phyloP scores from a whole-genome alignment of 2,888 invertebrate species.

The Drosophila monieri region DNA sequence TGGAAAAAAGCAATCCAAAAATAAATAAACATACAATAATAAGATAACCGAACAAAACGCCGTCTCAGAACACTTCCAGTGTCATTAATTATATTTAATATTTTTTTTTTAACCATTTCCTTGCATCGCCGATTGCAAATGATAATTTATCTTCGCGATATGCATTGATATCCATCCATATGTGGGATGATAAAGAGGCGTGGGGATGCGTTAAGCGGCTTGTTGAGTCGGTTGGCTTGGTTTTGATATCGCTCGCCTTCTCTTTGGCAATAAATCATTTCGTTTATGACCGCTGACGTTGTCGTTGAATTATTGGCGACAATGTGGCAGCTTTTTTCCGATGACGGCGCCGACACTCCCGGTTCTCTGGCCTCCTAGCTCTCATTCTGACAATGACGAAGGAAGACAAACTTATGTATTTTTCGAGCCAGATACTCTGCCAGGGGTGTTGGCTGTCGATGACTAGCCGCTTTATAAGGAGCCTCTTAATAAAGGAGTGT shows the following conservation, averaged over 20 bases:
- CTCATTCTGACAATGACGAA: conserved; percentile 34
- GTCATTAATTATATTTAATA: conserved; percentile 54
- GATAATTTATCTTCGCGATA: conserved; percentile 45
- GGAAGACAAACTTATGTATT: conserved; percentile 27
- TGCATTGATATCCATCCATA: conserved; percentile 37
- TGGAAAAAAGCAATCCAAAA: not conserved
- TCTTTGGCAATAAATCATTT: conserved; percentile 67
- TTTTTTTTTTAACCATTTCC: conserved; percentile 24
- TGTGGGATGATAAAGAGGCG: conserved; percentile 15
- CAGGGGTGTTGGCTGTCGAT: conserved; percentile 25
- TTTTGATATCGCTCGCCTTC: conserved; percentile 21
- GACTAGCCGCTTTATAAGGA: conserved; percentile 32
- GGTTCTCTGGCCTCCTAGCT: conserved; percentile 8
- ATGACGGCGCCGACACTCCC: conserved; percentile 47
- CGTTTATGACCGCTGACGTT: conserved; percentile 60
- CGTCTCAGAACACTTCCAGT: conserved; percentile 40
- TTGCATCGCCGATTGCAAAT: conserved; percentile 44
- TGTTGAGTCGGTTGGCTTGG: conserved; percentile 31
- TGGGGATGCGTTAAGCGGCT: conserved; percentile 44
- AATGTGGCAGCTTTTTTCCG: conserved; percentile 62
- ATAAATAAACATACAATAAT: conserved; percentile 3
- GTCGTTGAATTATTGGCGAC: conserved; percentile 73
- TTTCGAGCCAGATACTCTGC: not conserved
- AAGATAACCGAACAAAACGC: conserved; percentile 36
- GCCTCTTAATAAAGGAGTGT: conserved; percentile 30